Conservation (phyloP, 2,888 invertebrate species). For the Meandrusa payeni region DNA sequence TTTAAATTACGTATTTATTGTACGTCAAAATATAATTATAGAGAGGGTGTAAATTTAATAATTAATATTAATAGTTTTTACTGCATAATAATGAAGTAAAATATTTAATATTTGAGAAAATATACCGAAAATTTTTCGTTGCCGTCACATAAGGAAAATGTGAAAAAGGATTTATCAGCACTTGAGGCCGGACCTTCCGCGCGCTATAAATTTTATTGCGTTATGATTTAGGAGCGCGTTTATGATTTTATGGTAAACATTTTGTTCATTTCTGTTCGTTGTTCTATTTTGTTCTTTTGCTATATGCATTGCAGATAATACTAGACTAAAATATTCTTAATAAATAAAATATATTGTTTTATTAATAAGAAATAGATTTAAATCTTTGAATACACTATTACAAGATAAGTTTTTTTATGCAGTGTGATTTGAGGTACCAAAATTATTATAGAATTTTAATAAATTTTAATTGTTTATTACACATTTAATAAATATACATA, state of each 20-base stretch:
- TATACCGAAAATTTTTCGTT: conserved; percentile 15
- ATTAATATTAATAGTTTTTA: too few species aligned
- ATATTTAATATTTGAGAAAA: conserved; percentile 13
- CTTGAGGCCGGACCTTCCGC: conserved; percentile 24
- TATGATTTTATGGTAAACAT: conserved; percentile 75
- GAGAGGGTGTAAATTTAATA: too few species aligned
- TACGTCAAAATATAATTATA: too few species aligned
- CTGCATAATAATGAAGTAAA: conserved; percentile 1
- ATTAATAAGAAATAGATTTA: too few species aligned
- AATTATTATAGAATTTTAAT: too few species aligned
- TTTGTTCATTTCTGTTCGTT: conserved; percentile 60
- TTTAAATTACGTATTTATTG: too few species aligned
- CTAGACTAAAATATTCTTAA: too few species aligned
- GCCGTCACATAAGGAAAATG: conserved; percentile 20
- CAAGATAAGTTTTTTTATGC: background rate
- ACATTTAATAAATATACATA: too few species aligned
- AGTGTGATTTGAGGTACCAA: background rate
- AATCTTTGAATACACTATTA: too few species aligned
- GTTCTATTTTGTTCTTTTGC: conserved; percentile 29
- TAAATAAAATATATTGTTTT: too few species aligned
- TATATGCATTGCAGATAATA: too few species aligned
- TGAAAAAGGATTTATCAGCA: conserved; percentile 24
- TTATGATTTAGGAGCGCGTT: conserved; percentile 66
- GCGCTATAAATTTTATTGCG: conserved; percentile 24
- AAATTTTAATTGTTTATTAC: too few species aligned